Conservation (phyloP, 2,888 invertebrate genomes). For the Seira musarum region DNA sequence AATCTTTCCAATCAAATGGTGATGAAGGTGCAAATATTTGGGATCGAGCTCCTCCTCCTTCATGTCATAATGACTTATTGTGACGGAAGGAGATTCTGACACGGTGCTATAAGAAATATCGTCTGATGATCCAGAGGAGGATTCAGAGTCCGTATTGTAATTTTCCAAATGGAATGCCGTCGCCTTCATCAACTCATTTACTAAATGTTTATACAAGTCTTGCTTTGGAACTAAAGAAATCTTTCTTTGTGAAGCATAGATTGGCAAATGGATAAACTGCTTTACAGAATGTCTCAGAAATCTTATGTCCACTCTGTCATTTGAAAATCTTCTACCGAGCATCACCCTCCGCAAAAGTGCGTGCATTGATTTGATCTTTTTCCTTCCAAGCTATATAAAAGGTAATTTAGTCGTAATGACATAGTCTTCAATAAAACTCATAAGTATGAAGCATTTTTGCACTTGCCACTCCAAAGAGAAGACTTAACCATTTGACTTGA, state of each 20-base stretch:
- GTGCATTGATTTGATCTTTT: slow-evolving; percentile 7
- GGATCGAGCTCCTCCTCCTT: too few species aligned
- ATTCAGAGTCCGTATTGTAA: too few species aligned
- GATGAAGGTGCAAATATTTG: too few species aligned
- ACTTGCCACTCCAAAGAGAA: not conserved
- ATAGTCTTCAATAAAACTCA: too few species aligned
- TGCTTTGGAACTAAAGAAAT: slow-evolving; percentile 25
- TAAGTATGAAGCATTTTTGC: too few species aligned
- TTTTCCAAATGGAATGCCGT: slow-evolving; percentile 32
- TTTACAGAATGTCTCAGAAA: slow-evolving; percentile 25
- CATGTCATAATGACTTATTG: too few species aligned
- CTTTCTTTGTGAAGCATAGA: slow-evolving; percentile 21
- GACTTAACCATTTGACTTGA: slow-evolving; percentile 36
- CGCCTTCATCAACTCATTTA: slow-evolving; percentile 19
- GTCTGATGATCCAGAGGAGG: too few species aligned
- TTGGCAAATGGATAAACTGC: slow-evolving; percentile 30
- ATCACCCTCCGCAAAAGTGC: not conserved
- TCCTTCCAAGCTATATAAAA: not conserved
- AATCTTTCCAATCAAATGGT: too few species aligned
- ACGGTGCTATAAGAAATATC: too few species aligned
- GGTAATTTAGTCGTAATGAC: too few species aligned
- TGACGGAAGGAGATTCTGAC: too few species aligned
- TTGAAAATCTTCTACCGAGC: not conserved
- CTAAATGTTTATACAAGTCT: slow-evolving; percentile 25
- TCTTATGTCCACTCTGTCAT: slow-evolving; percentile 25